Base-by-base conservation (phyloP, 2,113 vertebrate genomes). In the Cynoglossus semilaevis region DNA sequence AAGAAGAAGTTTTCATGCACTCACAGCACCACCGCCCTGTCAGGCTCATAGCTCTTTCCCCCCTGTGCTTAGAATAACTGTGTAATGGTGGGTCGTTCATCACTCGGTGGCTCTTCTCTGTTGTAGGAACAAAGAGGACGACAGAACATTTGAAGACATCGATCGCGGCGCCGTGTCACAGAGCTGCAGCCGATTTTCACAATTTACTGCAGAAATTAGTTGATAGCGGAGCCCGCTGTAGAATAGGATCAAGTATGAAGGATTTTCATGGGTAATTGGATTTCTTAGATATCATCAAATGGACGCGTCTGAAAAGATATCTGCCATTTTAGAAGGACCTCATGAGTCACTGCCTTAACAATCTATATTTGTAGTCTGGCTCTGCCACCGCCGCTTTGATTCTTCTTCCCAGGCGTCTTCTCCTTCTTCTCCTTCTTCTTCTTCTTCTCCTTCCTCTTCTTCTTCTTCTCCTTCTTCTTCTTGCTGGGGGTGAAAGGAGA, bases 321-420 rank as follows among this genome's bases (percentile, higher is more conserved):
- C 57, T 36, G 1, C 11, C 44, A 51, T 51, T 63, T 52, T 44
- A 11, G 61, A 47, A 19, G 29, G 53, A 15, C 18, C 53, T 69
- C 67, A 77, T 77, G 65, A 76, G 67, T 79, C 76, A 76, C 58
- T 13, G 41, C 10, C 58, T 64, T 82, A 66, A 36, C 56, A 41
- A 58, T 65, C 69, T 68, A 22, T 19, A 38, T 42, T 45, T 54
- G 16, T 12, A n/a, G 5, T 51, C 41, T 42, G 44, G 52, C 15
- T 51, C 56, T 34, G 5, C 38, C 10, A 43, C 19, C 15, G 44
- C 8, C 16, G 16, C 44, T 42, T 54, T 37, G 60, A 10, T 37
- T n/a, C 15, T 7, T 29, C 6, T 14, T 5, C 10, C 12, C 12
- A 3, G 18, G 35, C 15, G 8, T 43, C 29, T 7, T 38, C 38